A percentile compares a stretch with the other conserved stretches of the same genome.
These are phyloP conservation scores for Agriotes lineatus DNA, from an alignment of 2,888 invertebrate species.

Conservation along the genomic window DNA sequence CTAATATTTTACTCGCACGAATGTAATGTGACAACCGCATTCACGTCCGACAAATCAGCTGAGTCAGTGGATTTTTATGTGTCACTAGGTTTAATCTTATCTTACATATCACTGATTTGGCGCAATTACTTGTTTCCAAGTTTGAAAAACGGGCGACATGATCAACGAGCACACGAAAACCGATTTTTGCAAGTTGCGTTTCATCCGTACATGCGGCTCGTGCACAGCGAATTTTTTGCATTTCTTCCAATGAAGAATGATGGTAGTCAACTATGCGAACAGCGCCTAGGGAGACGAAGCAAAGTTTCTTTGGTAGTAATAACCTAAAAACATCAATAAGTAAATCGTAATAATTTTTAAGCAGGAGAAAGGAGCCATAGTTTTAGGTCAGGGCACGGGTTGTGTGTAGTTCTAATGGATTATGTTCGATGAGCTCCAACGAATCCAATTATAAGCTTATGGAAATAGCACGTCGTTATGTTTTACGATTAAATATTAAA, in stretches of 20 bases:
- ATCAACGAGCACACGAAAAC: constrained; percentile 22
- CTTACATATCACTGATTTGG: no score
- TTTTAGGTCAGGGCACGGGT: constrained; percentile 31
- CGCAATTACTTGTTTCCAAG: no score
- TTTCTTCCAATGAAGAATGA: constrained; percentile 15
- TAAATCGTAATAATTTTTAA: constrained; percentile 31
- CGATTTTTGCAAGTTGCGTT: neutral
- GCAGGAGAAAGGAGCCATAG: constrained; percentile 34
- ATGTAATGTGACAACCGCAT: no score
- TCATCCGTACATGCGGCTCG: neutral
- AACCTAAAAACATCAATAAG: constrained; percentile 43
- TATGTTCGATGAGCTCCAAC: neutral
- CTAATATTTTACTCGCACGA: no score
- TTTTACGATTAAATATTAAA: neutral
- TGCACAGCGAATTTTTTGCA: neutral
- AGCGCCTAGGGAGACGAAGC: constrained; percentile 15
- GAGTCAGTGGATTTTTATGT: no score
- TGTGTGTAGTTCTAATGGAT: constrained; percentile 12
- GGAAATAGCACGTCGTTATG: neutral
- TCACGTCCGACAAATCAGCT: no score
- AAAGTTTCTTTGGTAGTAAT: constrained; percentile 28
- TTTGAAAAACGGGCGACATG: constrained; percentile 1
- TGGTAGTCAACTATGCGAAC: constrained; percentile 24
- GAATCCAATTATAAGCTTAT: neutral
- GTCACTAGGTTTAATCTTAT: no score